Evolutionary conservation across 2,113 vertebrate genomes (phyloP).

Genomic region (Morone saxatilis): DNA sequence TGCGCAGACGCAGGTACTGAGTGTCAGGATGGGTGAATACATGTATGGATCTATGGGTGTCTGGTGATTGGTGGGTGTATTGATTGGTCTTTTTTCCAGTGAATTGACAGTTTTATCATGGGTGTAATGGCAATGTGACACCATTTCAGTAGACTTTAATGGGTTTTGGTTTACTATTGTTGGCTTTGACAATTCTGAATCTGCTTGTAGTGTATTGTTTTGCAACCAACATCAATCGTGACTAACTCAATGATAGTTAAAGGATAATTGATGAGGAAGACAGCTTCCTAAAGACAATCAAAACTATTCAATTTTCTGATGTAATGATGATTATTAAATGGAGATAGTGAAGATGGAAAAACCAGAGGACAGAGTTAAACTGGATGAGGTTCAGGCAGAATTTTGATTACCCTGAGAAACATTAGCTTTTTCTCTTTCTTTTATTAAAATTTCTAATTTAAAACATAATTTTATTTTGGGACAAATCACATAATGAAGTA

Average conservation of each 20-base stretch:
- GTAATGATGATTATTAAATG: neutral
- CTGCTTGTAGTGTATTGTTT: neutral
- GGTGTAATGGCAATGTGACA: constrained; percentile 59
- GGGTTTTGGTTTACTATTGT: constrained; percentile 20
- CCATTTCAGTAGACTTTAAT: constrained; percentile 45
- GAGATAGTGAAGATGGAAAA: too few species aligned
- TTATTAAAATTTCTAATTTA: neutral
- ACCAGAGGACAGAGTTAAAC: too few species aligned
- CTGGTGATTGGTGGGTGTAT: constrained; percentile 68
- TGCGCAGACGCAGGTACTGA: constrained; percentile 37
- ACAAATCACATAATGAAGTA: constrained; percentile 1
- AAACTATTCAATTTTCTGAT: neutral
- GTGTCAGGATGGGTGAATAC: constrained; percentile 62
- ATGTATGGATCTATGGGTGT: constrained; percentile 65
- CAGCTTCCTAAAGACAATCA: neutral
- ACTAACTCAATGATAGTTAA: neutral
- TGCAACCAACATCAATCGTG: constrained; percentile 5
- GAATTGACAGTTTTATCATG: constrained; percentile 65
- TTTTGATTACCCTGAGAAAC: too few species aligned
- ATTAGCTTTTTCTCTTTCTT: too few species aligned
- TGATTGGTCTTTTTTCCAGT: constrained; percentile 51
- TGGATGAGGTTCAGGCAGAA: too few species aligned
- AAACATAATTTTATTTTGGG: neutral
- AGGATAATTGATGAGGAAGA: neutral
- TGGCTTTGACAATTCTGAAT: constrained; percentile 15